phyloP scores from a whole-genome alignment of 2,888 invertebrate genomes.

The Frankliniella fusca region DNA sequence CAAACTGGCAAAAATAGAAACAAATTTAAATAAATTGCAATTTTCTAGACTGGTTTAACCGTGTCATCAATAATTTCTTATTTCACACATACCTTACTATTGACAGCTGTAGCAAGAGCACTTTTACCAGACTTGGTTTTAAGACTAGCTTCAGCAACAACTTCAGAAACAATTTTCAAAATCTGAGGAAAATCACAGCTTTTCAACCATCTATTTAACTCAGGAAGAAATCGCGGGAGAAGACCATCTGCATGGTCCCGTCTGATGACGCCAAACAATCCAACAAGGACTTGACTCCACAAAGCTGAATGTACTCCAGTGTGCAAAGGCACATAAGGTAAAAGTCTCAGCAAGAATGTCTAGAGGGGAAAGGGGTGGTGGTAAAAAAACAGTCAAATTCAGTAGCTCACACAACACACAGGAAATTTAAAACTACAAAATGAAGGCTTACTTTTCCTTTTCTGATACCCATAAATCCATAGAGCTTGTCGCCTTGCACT shows the following conservation, averaged over 20 bases:
- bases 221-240: not conserved
- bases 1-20: not conserved
- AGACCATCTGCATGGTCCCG: not conserved
- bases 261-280: not conserved
- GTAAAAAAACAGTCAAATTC: not conserved
- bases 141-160: conserved; percentile 5
- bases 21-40: not conserved
- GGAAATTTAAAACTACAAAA: conserved; percentile 31
- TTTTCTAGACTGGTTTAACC: too few species aligned
- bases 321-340: not conserved
- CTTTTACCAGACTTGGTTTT: not conserved
- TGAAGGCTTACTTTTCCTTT: conserved; percentile 68
- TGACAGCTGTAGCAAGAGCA: not conserved
- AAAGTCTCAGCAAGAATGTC: not conserved
- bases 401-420: not conserved
- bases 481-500: conserved; percentile 64
- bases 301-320: not conserved
- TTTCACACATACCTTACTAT: not conserved
- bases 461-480: conserved; percentile 68
- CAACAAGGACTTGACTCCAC: not conserved
- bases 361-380: not conserved
- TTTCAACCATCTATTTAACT: not conserved
- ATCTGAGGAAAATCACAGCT: not conserved
- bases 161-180: not conserved
- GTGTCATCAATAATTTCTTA: not conserved